phyloP scores from a whole-genome alignment of 2,797 vertebrate species.

The Podargus strigoides region DNA sequence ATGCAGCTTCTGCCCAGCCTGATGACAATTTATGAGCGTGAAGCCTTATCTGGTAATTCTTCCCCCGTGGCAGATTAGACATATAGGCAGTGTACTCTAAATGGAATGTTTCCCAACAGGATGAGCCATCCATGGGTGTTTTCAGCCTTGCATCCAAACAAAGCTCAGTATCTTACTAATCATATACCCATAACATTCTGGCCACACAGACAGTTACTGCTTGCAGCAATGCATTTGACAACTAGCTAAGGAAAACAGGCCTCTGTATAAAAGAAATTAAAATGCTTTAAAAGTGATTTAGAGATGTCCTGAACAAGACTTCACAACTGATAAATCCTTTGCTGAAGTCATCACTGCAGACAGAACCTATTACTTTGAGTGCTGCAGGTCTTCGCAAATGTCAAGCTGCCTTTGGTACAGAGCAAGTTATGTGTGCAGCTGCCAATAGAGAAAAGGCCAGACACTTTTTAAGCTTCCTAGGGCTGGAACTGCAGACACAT shows the following conservation, averaged over 20 bases:
- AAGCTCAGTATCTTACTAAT: background rate
- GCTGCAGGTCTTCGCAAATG: slow-evolving; percentile 12
- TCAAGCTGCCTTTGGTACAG: background rate
- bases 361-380: background rate
- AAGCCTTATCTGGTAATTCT: background rate
- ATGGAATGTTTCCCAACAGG: background rate
- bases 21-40: background rate
- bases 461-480: background rate
- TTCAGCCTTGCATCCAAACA: background rate
- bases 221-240: background rate
- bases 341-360: background rate
- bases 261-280: background rate
- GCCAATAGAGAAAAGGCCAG: background rate
- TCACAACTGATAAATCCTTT: background rate
- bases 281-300: background rate
- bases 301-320: background rate
- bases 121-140: background rate
- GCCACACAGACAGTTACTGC: background rate
- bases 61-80: background rate
- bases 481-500: background rate
- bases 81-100: background rate
- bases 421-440: background rate
- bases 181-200: background rate
- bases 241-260: background rate
- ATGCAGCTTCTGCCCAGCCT: background rate